Conservation (phyloP, 2,113 vertebrate species). For the Neodon shergylaensis region DNA sequence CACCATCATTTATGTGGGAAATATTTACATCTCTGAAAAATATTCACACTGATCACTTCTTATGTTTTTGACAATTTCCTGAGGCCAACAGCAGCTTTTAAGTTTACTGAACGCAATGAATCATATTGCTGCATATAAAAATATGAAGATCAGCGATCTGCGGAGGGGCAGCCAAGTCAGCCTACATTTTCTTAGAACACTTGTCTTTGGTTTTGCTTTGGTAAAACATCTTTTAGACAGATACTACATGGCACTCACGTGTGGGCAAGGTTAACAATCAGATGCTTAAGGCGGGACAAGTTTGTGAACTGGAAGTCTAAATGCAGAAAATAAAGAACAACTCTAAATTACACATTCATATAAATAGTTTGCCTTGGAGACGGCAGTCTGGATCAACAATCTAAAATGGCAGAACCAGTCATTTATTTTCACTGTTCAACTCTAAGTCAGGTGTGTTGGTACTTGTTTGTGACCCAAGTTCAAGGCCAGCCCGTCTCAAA, state of each 20-base stretch:
- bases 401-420: not conserved
- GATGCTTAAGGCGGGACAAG: not conserved
- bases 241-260: not conserved
- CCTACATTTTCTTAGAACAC: not conserved
- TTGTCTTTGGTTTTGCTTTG: not conserved
- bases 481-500: not conserved
- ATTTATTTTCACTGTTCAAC: not conserved
- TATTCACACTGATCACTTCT: not conserved
- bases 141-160: too few relatives aligned
- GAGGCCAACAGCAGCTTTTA: not conserved
- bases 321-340: constrained; percentile 61
- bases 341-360: constrained; percentile 8
- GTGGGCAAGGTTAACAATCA: not conserved
- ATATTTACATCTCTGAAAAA: not conserved
- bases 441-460: not conserved
- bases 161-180: too few relatives aligned
- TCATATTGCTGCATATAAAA: not conserved
- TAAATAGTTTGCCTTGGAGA: not conserved
- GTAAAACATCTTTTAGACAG: not conserved
- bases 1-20: not conserved
- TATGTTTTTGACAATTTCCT: not conserved
- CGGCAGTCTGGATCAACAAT: not conserved
- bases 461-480: not conserved
- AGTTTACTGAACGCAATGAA: not conserved
- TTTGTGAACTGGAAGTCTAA: constrained; percentile 35